Conservation (phyloP, 1,140 invertebrate species). For the Zaprionus africanus region DNA sequence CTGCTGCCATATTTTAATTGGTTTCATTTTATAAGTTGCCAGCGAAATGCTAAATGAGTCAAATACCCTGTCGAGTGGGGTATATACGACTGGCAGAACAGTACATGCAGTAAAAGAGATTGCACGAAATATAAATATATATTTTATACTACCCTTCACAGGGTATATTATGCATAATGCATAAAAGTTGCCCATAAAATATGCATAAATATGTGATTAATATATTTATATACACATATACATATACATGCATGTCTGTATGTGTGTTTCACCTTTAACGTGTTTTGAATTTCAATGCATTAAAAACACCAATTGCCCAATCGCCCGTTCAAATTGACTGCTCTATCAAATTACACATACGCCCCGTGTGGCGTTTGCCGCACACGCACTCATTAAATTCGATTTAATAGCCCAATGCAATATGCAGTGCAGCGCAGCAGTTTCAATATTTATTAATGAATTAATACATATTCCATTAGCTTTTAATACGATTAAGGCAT, state of each 20-base stretch:
- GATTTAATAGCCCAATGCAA: slow-evolving; percentile 64
- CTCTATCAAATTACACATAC: slow-evolving; percentile 66
- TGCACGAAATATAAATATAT: too few relatives aligned
- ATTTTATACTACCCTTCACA: too few relatives aligned
- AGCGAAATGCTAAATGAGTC: background rate
- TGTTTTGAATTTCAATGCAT: slow-evolving; percentile 46
- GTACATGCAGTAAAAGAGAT: too few relatives aligned
- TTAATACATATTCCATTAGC: slow-evolving; percentile 62
- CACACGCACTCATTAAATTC: slow-evolving; percentile 57
- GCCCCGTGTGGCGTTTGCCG: slow-evolving; percentile 32
- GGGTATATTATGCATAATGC: too few relatives aligned
- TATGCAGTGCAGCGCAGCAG: slow-evolving; percentile 22
- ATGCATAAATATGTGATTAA: background rate
- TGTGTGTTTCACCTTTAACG: background rate
- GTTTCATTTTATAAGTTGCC: slow-evolving; percentile 29
- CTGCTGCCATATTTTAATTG: slow-evolving; percentile 58
- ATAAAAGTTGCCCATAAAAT: too few relatives aligned
- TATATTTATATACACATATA: too few relatives aligned
- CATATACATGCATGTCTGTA: background rate
- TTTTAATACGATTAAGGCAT: slow-evolving; percentile 68
- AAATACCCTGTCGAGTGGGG: too few relatives aligned
- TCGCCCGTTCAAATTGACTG: slow-evolving; percentile 60
- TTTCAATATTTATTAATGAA: slow-evolving; percentile 79
- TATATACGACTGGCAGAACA: too few relatives aligned
- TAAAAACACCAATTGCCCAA: slow-evolving; percentile 18